Evolutionary conservation across 30 jellyfish, hydroid and myxozoan genomes (phyloP).

Genomic region (Chrysaora quinquecirrha): DNA sequence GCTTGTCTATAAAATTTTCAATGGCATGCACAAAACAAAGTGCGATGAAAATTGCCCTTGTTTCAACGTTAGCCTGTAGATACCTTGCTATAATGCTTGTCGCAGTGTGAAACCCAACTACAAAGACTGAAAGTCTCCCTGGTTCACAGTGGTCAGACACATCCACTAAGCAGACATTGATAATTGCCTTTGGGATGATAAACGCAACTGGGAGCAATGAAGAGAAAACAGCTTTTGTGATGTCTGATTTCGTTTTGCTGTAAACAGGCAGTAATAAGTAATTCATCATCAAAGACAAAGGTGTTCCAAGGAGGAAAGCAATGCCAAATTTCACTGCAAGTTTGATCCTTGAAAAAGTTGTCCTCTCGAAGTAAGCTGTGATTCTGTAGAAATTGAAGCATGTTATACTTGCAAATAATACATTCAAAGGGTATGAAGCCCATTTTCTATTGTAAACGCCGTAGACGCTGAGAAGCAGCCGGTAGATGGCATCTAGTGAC

Average conservation of each 20-base stretch:
- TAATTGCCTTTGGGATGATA: constrained; percentile 60
- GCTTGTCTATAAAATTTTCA: constrained; percentile 49
- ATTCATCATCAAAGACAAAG: constrained; percentile 46
- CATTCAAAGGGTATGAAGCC: constrained; percentile 14
- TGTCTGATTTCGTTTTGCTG: constrained; percentile 13
- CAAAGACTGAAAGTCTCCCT: constrained; percentile 29
- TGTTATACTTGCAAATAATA: background rate
- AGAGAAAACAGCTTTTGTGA: constrained; percentile 52
- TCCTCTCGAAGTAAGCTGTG: background rate
- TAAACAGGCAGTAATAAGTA: constrained; percentile 1
- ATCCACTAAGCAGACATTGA: constrained; percentile 57
- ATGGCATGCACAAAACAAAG: constrained; percentile 57
- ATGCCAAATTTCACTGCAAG: constrained; percentile 45
- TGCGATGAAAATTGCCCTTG: constrained; percentile 12
- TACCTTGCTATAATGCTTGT: constrained; percentile 45
- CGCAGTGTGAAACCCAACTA: constrained; percentile 62
- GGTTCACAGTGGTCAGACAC: constrained; percentile 32
- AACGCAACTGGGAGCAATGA: constrained; percentile 49
- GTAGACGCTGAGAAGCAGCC: constrained; percentile 1
- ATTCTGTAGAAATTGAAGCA: background rate
- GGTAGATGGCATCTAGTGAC: constrained; percentile 12
- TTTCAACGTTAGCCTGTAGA: constrained; percentile 60
- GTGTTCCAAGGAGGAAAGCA: constrained; percentile 47
- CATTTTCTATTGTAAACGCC: constrained; percentile 3
- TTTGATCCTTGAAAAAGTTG: background rate